A percentile compares a stretch with the other conserved stretches of the same genome.
phyloP scores from a whole-genome alignment of 2,888 invertebrate species.

The Apoderus coryli region DNA sequence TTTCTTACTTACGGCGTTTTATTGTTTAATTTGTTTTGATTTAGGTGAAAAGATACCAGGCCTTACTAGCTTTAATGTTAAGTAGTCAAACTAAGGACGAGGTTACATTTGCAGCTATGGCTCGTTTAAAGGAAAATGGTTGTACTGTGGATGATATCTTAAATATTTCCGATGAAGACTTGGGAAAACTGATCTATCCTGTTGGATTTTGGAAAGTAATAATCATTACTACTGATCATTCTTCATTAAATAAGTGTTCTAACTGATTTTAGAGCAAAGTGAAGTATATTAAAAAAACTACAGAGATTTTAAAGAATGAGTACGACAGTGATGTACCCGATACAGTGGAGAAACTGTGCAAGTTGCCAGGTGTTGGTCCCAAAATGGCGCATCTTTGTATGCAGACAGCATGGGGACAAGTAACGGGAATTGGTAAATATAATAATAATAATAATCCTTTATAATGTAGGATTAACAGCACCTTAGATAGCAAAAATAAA shows the following conservation, averaged over 20 bases:
- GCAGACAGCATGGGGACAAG: conserved; percentile 81
- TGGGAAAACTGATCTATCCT: conserved; percentile 77
- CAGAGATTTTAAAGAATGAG: conserved; percentile 60
- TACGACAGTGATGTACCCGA: conserved; percentile 82
- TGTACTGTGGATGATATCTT: conserved; percentile 61
- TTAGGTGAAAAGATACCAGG: conserved; percentile 76
- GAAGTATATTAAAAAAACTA: conserved; percentile 74
- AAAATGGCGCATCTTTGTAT: conserved; percentile 98
- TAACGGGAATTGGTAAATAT: conserved; percentile 73
- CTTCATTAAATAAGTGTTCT: too few species aligned
- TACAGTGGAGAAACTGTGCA: conserved; percentile 64
- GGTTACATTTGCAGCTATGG: conserved; percentile 82
- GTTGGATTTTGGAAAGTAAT: conserved; percentile 89
- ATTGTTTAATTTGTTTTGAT: too few species aligned
- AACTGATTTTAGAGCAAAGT: conserved; percentile 82
- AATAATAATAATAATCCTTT: too few species aligned
- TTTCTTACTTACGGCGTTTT: too few species aligned
- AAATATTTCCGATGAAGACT: conserved; percentile 47
- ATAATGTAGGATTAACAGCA: too few species aligned
- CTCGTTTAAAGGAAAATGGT: conserved; percentile 52
- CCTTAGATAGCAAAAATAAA: background rate
- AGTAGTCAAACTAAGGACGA: conserved; percentile 98
- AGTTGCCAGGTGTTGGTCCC: conserved; percentile 89
- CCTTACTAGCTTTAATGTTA: conserved; percentile 82
- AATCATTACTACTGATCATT: too few species aligned